Evolutionary conservation across 1,140 invertebrate genomes (phyloP).

Genomic region (Apis dorsata): DNA sequence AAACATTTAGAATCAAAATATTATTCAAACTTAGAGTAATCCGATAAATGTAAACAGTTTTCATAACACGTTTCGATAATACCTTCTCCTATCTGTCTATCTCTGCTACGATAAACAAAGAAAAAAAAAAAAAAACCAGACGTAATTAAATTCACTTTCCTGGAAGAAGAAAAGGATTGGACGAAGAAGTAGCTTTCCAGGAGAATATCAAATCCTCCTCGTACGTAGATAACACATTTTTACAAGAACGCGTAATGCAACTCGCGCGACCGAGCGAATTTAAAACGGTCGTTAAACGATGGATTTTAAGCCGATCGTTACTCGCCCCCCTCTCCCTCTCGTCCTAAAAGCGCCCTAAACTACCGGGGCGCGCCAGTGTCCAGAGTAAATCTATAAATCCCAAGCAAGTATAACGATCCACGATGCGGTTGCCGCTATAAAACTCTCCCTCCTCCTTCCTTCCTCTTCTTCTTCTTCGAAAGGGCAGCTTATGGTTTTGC

Average conservation of each 20-base stretch:
- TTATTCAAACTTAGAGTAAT: no score
- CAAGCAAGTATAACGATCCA: constrained; percentile 63
- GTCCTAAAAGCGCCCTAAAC: constrained; percentile 62
- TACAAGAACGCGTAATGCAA: constrained; percentile 26
- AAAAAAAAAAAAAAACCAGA: no score
- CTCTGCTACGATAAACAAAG: no score
- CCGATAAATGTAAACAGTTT: no score
- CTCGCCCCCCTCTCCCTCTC: constrained; percentile 1
- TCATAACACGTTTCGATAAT: no score
- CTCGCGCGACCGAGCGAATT: constrained; percentile 54
- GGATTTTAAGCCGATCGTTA: constrained; percentile 64
- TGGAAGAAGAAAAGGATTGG: background rate
- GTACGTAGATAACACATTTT: constrained; percentile 35
- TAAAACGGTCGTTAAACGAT: constrained; percentile 66
- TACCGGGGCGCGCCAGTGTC: constrained; percentile 42
- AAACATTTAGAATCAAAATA: no score
- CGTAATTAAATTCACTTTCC: background rate
- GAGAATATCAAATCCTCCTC: no score
- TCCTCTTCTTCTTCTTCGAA: constrained; percentile 11
- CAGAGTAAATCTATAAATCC: constrained; percentile 65
- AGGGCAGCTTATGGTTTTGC: constrained; percentile 52
- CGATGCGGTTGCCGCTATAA: constrained; percentile 60
- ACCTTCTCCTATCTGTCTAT: no score
- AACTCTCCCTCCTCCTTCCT: constrained; percentile 39
- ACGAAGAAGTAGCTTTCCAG: background rate